Conservation (phyloP, 2,113 vertebrate species). For the Rana temporaria region DNA sequence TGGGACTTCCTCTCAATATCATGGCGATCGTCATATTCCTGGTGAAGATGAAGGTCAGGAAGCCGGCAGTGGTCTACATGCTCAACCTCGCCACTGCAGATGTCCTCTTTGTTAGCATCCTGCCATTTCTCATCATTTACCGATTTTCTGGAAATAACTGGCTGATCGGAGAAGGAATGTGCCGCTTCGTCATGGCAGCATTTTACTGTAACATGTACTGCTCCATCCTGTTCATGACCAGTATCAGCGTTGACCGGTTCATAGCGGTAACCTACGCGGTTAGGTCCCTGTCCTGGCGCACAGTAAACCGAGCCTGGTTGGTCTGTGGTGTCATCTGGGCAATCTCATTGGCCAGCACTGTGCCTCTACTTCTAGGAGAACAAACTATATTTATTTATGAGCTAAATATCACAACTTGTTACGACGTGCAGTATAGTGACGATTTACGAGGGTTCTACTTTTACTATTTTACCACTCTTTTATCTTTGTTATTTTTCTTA, state of each 20-base stretch:
- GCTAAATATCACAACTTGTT: slow-evolving; percentile 89
- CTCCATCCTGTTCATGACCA: too few relatives aligned
- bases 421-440: slow-evolving; percentile 81
- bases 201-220: slow-evolving; percentile 92
- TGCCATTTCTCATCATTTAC: slow-evolving; percentile 89
- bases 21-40: too few relatives aligned
- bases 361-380: slow-evolving; percentile 81
- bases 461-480: slow-evolving; percentile 87
- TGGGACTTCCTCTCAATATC: too few relatives aligned
- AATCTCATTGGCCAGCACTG: slow-evolving; percentile 65
- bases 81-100: too few relatives aligned
- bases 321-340: too few relatives aligned
- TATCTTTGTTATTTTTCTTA: slow-evolving; percentile 86
- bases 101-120: slow-evolving; percentile 44
- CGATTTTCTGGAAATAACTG: slow-evolving; percentile 89
- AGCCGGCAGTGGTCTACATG: too few relatives aligned
- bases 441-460: slow-evolving; percentile 77
- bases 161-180: slow-evolving; percentile 83
- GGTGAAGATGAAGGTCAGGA: too few relatives aligned
- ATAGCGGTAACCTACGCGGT: slow-evolving; percentile 91
- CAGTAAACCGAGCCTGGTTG: slow-evolving; percentile 23
- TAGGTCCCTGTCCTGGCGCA: slow-evolving; percentile 88
- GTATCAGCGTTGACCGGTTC: too few relatives aligned
- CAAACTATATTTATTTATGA: slow-evolving; percentile 77
- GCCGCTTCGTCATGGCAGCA: slow-evolving; percentile 81